Conservation (phyloP, 2,797 vertebrate genomes). For the Hirundo rustica region DNA sequence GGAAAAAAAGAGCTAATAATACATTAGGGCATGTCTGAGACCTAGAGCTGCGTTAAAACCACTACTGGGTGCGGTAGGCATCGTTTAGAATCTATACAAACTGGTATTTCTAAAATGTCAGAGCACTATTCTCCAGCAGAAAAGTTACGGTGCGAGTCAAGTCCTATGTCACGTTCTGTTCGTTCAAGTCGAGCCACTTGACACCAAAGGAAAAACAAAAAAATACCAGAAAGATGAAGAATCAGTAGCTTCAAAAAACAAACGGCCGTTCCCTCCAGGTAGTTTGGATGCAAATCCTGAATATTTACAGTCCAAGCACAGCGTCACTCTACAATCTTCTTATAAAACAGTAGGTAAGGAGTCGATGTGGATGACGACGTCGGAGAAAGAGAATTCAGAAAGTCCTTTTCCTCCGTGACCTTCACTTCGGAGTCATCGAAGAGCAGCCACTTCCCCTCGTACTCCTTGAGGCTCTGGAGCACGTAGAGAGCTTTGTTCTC, state of each 20-base stretch:
- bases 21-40: conserved; percentile 67
- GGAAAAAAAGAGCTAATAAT: conserved; percentile 55
- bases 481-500: conserved; percentile 67
- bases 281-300: conserved; percentile 49
- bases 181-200: conserved; percentile 62
- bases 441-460: conserved; percentile 95
- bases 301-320: conserved; percentile 72
- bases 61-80: conserved; percentile 47
- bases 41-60: conserved; percentile 66
- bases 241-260: conserved; percentile 69
- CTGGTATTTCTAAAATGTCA: conserved; percentile 60
- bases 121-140: conserved; percentile 65
- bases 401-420: conserved; percentile 92
- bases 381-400: conserved; percentile 89
- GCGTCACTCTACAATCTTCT: conserved; percentile 78
- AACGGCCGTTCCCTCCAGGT: conserved; percentile 48
- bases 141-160: conserved; percentile 13
- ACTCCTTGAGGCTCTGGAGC: conserved; percentile 83
- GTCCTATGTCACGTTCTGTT: conserved; percentile 61
- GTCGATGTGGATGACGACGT: conserved; percentile 89
- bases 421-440: conserved; percentile 97
- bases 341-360: conserved; percentile 97
- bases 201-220: conserved; percentile 42
- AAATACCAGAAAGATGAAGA: conserved; percentile 47
- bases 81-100: conserved; percentile 64